A percentile compares a stretch with the other conserved stretches of the same genome.
These are phyloP conservation scores for Solea senegalensis DNA, from an alignment of 2,113 vertebrate species.

Conservation along the genomic window DNA sequence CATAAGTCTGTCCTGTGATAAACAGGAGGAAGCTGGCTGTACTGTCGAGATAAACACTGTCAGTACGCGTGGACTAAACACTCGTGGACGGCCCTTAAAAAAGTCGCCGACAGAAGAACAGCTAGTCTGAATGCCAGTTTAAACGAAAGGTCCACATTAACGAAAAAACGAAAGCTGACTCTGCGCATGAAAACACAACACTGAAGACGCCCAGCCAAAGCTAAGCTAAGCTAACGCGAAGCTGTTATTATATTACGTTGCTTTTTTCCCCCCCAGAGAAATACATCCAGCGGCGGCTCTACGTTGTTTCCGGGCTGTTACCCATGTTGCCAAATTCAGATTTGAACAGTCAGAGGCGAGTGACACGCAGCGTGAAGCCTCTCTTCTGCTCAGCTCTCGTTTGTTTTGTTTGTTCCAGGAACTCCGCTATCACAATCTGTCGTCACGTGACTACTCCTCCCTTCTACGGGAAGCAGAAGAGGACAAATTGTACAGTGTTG, in stretches of 20 bases:
- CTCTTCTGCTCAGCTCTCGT: constrained; percentile 47
- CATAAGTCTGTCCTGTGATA: constrained; percentile 17
- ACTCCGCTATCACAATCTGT: constrained; percentile 49
- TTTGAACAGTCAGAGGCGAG: background rate
- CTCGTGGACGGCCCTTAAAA: background rate
- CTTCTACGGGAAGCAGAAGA: constrained; percentile 60
- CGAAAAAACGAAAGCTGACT: constrained; percentile 39
- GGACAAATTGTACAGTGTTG: constrained; percentile 18
- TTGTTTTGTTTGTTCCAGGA: constrained; percentile 78
- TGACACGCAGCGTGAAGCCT: background rate
- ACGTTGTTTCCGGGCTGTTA: background rate
- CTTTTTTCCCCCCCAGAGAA: background rate
- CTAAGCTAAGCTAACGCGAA: constrained; percentile 48
- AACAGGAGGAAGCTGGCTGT: constrained; percentile 38
- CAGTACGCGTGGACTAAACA: constrained; percentile 24
- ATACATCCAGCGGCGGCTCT: background rate
- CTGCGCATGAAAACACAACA: background rate
- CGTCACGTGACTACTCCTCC: constrained; percentile 73
- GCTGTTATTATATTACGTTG: background rate
- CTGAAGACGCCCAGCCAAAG: background rate
- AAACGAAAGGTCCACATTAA: background rate
- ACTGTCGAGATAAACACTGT: constrained; percentile 51
- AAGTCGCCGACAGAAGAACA: background rate
- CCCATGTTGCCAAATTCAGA: constrained; percentile 10
- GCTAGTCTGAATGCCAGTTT: background rate